Percentiles rank a stretch among this genome's conserved stretches.
Evolutionary conservation across 2,113 vertebrate species (phyloP).

Genomic region (Erinaceus europaeus): DNA sequence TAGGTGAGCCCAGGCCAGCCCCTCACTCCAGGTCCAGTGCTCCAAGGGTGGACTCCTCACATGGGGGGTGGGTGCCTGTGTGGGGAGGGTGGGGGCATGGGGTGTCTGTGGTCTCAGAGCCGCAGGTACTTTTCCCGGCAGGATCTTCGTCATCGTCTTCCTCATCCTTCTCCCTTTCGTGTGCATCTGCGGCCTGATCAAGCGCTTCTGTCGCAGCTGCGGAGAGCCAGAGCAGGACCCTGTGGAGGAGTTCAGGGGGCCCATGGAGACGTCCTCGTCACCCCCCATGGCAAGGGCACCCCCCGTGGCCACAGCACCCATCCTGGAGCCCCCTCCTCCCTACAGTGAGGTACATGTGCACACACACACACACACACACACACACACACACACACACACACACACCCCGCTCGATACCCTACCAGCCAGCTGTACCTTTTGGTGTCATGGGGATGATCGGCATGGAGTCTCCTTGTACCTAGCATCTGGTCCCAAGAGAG

Average conservation of each 20-base stretch:
- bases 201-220: conserved; percentile 17
- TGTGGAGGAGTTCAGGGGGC: rapidly evolving
- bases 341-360: conserved; percentile 66
- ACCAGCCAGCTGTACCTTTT: background rate
- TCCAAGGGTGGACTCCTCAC: rapidly evolving
- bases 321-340: conserved; percentile 41
- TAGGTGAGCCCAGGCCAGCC: conserved; percentile 30
- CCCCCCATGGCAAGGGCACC: rapidly evolving
- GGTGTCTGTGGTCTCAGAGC: background rate
- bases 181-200: conserved; percentile 43
- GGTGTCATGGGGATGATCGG: background rate
- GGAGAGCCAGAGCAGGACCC: background rate
- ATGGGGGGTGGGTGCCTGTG: too few species aligned
- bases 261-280: background rate
- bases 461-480: background rate
- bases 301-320: background rate
- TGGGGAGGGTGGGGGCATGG: rapidly evolving
- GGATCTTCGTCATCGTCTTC: conserved; percentile 40
- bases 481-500: background rate
- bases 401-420: too few species aligned
- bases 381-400: too few species aligned
- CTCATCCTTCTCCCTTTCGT: background rate
- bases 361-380: too few species aligned
- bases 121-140: background rate
- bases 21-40: background rate